These are phyloP conservation scores for Rhincodon typus DNA, from an alignment of 2,797 vertebrate species.

Conservation along the genomic window DNA sequence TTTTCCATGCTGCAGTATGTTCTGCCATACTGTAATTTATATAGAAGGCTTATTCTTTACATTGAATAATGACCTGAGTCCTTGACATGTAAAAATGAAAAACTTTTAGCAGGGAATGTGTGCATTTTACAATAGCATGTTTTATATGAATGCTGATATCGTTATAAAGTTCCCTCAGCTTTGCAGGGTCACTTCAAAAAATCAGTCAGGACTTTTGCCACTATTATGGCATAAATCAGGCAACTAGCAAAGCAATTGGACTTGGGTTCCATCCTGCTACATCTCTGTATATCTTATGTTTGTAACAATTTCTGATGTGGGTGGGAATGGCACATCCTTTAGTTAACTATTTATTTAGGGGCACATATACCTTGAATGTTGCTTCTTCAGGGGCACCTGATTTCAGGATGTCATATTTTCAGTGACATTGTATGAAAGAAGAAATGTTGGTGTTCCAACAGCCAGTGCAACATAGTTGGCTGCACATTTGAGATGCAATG, in stretches of 20 bases:
- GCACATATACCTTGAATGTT: not conserved
- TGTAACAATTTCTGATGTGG: not conserved
- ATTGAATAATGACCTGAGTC: not conserved
- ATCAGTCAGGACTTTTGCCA: not conserved
- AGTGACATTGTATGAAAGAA: not conserved
- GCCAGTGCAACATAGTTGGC: not conserved
- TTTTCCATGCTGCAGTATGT: not conserved
- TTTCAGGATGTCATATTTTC: not conserved
- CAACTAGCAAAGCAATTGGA: not conserved
- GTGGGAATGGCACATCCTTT: not conserved
- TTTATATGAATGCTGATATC: not conserved
- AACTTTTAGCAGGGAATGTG: not conserved
- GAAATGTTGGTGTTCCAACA: not conserved
- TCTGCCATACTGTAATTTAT: not conserved
- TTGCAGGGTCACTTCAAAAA: not conserved
- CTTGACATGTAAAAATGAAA: not conserved
- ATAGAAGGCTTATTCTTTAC: not conserved
- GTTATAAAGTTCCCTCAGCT: not conserved
- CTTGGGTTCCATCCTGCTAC: not conserved
- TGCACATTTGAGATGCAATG: not conserved
- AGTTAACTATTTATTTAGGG: not conserved
- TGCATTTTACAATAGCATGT: not conserved
- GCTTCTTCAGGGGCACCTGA: not conserved
- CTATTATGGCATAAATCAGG: not conserved
- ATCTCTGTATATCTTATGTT: not conserved